Base-by-base conservation (phyloP, 1,140 invertebrate genomes). In the Trichoplusia ni region DNA sequence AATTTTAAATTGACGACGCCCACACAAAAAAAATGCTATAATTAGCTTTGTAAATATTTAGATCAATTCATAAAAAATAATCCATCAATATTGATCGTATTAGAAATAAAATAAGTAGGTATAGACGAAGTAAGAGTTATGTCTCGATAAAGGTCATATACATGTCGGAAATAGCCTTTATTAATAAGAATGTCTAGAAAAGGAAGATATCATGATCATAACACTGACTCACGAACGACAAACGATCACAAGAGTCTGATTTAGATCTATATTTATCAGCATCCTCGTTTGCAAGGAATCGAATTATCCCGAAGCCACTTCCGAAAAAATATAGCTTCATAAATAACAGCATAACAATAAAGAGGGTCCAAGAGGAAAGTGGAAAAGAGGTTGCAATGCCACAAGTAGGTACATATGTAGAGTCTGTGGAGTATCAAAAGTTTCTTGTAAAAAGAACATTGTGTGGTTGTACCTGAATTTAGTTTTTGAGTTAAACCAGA, bases 341-440 rank as follows among this genome's bases (percentile, higher is more conserved):
- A 49, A 49, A 49, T 31, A 18, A 31, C 29, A 49, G 46, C 4
- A 16, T 29, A 47, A 47, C 25, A 47, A 18, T 49, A 49, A 49
- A 25, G 25, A 21, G n/a, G n/a, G 11, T 23, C 13, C 23, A 11
- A 16, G 18, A 8, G 14, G 21, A 14, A 14, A 46, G 9, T 18
- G 5, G 25, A 9, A 13, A 49, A 49, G 18, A n/a, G n/a, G n/a
- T n/a, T n/a, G 13, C 44, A 47, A 49, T 49, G 23, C 29, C 25
- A 2, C 8, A 31, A n/a, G n/a, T n/a, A n/a, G n/a, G n/a, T n/a
- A n/a, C n/a, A n/a, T n/a, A n/a, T n/a, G n/a, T n/a, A n/a, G n/a
- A n/a, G n/a, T n/a, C n/a, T 27, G 4, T 27, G 9, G 11, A 5
- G 23, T 16, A 9, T 21, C 1, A n/a, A 25, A 4, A 27, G 42